Percentiles rank a stretch among this genome's conserved stretches.
phyloP scores from a whole-genome alignment of 2,888 invertebrate genomes.

The Diploptera punctata region DNA sequence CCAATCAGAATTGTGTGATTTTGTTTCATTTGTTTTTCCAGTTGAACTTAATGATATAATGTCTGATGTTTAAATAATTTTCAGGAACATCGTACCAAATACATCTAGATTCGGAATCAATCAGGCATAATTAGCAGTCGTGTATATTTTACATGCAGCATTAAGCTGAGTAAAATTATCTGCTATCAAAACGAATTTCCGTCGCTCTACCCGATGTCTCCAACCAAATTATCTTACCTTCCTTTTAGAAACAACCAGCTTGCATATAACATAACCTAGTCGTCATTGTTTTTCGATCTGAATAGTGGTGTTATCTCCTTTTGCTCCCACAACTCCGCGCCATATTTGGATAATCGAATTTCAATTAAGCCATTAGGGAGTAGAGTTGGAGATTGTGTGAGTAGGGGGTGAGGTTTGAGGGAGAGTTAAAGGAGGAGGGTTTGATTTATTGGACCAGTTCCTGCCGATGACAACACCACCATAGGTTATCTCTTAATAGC shows the following conservation, averaged over 20 bases:
- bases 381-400: slow-evolving; percentile 44
- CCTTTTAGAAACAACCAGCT: not conserved
- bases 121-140: slow-evolving; percentile 28
- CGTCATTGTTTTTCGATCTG: slow-evolving; percentile 38
- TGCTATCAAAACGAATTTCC: too few relatives aligned
- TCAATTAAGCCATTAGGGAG: slow-evolving; percentile 54
- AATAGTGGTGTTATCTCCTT: slow-evolving; percentile 38
- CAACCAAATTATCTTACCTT: slow-evolving; percentile 3
- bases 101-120: slow-evolving; percentile 32
- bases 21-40: too few relatives aligned
- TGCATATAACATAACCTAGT: slow-evolving; percentile 27
- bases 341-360: slow-evolving; percentile 55
- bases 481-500: slow-evolving; percentile 41
- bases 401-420: slow-evolving; percentile 25
- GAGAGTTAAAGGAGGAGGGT: slow-evolving; percentile 32
- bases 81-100: not conserved
- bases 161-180: too few relatives aligned
- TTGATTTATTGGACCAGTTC: slow-evolving; percentile 40
- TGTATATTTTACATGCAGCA: slow-evolving; percentile 1
- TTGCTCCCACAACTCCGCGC: slow-evolving; percentile 43
- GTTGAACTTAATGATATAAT: too few relatives aligned
- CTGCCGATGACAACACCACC: slow-evolving; percentile 42
- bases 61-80: too few relatives aligned
- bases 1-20: too few relatives aligned
- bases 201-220: not conserved